Evolutionary conservation across 2,888 invertebrate genomes (phyloP).

Genomic region (Rugalucina vietnamica): DNA sequence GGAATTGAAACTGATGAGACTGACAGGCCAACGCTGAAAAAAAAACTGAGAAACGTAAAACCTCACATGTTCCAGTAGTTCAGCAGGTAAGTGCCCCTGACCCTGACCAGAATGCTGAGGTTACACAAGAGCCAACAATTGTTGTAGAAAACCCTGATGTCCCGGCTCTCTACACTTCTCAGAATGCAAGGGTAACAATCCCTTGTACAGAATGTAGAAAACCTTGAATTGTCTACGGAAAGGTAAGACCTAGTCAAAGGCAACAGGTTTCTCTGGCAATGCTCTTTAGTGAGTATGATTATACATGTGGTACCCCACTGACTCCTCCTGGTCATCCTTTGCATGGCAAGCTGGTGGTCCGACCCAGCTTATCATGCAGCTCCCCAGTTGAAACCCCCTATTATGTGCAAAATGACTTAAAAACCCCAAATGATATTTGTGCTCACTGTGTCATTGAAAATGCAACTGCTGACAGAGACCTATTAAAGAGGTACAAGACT

Average conservation of each 20-base stretch:
- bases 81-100: neutral
- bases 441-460: neutral
- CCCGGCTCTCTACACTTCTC: neutral
- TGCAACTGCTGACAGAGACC: neutral
- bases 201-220: constrained; percentile 5
- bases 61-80: neutral
- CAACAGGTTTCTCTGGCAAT: neutral
- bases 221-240: neutral
- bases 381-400: neutral
- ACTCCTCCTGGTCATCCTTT: neutral
- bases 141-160: neutral
- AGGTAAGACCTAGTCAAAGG: neutral
- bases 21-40: constrained; percentile 18
- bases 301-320: neutral
- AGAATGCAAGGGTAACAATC: neutral
- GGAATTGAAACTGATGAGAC: constrained; percentile 19
- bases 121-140: neutral
- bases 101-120: neutral
- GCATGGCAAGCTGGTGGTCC: neutral
- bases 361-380: neutral
- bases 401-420: neutral
- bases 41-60: neutral
- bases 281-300: neutral
- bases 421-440: neutral
- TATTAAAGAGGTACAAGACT: neutral